Evolutionary conservation across 2,113 vertebrate genomes (phyloP).

Genomic region (Lophura nycthemera): DNA sequence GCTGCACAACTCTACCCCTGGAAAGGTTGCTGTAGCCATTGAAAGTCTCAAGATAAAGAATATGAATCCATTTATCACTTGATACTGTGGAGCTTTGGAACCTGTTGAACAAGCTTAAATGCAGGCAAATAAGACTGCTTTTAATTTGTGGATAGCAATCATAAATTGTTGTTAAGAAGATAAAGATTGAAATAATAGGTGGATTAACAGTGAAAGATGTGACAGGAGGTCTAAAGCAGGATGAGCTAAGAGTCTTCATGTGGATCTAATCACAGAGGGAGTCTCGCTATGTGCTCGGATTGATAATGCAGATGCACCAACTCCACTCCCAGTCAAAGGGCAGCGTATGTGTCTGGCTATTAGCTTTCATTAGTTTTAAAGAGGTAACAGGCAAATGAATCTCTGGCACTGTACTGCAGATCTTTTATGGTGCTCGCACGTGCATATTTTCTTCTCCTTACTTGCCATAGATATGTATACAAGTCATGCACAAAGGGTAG

Average conservation of each 20-base stretch:
- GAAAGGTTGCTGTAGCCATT: background rate
- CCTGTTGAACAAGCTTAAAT: background rate
- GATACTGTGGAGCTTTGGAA: background rate
- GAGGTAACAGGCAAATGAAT: background rate
- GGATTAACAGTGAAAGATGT: slow-evolving; percentile 22
- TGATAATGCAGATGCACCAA: background rate
- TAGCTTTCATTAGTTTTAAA: background rate
- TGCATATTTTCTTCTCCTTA: background rate
- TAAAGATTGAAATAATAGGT: background rate
- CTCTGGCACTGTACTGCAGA: background rate
- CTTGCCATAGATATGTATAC: background rate
- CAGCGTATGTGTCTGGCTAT: background rate
- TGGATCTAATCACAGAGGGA: slow-evolving; percentile 21
- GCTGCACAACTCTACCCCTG: background rate
- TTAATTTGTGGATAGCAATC: background rate
- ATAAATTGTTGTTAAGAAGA: background rate
- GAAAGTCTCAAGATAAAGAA: background rate
- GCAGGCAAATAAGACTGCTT: background rate
- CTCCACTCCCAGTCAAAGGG: background rate
- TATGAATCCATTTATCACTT: background rate
- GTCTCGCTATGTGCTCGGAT: background rate
- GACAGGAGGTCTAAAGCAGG: background rate
- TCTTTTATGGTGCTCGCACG: background rate
- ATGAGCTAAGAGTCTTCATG: background rate
- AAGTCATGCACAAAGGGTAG: rapidly evolving